Evolutionary conservation across 2,888 invertebrate species (phyloP).

Genomic region (Congeria kusceri): DNA sequence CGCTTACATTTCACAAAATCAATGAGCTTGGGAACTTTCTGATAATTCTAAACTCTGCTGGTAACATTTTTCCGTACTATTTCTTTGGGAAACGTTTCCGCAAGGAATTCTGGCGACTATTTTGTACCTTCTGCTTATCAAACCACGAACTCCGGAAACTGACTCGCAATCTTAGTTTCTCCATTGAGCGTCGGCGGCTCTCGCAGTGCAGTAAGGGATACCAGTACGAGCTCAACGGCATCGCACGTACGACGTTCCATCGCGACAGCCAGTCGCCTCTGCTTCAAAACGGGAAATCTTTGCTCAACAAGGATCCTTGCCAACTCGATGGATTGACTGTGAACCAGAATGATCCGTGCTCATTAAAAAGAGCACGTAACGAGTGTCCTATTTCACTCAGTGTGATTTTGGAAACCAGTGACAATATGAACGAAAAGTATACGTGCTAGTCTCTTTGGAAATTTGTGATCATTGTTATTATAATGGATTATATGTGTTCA

Average conservation of each 20-base stretch:
- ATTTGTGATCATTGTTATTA: too few relatives aligned
- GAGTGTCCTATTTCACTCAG: too few relatives aligned
- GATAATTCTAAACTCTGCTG: slow-evolving; percentile 84
- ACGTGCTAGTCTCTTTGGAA: too few relatives aligned
- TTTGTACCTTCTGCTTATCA: slow-evolving; percentile 79
- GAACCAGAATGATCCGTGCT: too few relatives aligned
- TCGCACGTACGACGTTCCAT: slow-evolving; percentile 20
- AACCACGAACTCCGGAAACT: slow-evolving; percentile 72
- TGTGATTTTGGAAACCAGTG: too few relatives aligned
- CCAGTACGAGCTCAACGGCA: slow-evolving; percentile 63
- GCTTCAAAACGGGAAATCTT: slow-evolving; percentile 23
- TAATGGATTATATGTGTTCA: too few relatives aligned
- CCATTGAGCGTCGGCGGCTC: slow-evolving; percentile 71
- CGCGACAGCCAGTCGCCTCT: slow-evolving; percentile 52
- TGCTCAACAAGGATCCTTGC: too few relatives aligned
- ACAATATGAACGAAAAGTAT: too few relatives aligned
- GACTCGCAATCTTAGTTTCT: slow-evolving; percentile 74
- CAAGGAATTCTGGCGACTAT: slow-evolving; percentile 81
- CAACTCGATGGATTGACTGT: too few relatives aligned
- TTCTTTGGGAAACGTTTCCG: slow-evolving; percentile 84
- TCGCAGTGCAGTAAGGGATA: slow-evolving; percentile 56
- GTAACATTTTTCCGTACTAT: slow-evolving; percentile 85
- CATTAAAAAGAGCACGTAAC: too few relatives aligned
- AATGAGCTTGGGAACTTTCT: slow-evolving; percentile 84
- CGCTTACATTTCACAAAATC: slow-evolving; percentile 75